A percentile compares a stretch with the other conserved stretches of the same genome.
These are phyloP conservation scores for Apotomis capreana DNA, from an alignment of 2,888 invertebrate genomes.

Conservation along the genomic window DNA sequence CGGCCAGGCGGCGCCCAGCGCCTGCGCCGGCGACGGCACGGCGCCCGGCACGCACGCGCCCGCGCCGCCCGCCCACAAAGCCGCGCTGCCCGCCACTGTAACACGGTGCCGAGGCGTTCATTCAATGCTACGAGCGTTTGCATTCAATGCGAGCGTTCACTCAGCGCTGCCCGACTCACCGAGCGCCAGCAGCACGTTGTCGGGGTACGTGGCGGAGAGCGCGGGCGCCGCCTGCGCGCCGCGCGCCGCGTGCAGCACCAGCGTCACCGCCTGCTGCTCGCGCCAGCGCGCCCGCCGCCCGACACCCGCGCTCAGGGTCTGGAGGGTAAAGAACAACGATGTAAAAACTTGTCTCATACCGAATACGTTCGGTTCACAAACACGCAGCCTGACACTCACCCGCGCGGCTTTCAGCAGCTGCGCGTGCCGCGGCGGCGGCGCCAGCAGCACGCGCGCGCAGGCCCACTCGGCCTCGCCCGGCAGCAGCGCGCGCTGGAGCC, in stretches of 20 bases:
- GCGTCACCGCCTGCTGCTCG: constrained; percentile 42
- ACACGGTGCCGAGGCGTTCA: background rate
- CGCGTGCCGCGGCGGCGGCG: constrained; percentile 2
- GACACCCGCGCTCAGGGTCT: background rate
- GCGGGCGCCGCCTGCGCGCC: constrained; percentile 48
- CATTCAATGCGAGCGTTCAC: too few relatives aligned
- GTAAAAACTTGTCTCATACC: too few relatives aligned
- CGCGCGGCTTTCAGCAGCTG: constrained; percentile 4
- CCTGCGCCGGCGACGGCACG: constrained; percentile 31
- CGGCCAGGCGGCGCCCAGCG: constrained; percentile 52
- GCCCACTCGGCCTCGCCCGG: constrained; percentile 38
- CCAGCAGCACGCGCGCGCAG: constrained; percentile 37
- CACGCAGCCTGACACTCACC: too few relatives aligned
- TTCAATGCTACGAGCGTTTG: too few relatives aligned
- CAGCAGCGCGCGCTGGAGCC: constrained; percentile 38
- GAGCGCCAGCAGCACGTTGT: constrained; percentile 28
- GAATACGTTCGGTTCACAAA: too few relatives aligned
- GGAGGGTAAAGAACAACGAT: background rate
- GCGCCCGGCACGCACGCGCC: constrained; percentile 43
- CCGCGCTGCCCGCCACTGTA: constrained; percentile 46
- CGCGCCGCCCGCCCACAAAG: constrained; percentile 52
- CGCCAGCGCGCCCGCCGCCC: constrained; percentile 28
- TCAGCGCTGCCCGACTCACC: constrained; percentile 6
- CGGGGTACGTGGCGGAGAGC: constrained; percentile 43
- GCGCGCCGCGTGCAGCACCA: constrained; percentile 46